Conservation (phyloP, 2,888 invertebrate species). For the Merodon equestris region DNA sequence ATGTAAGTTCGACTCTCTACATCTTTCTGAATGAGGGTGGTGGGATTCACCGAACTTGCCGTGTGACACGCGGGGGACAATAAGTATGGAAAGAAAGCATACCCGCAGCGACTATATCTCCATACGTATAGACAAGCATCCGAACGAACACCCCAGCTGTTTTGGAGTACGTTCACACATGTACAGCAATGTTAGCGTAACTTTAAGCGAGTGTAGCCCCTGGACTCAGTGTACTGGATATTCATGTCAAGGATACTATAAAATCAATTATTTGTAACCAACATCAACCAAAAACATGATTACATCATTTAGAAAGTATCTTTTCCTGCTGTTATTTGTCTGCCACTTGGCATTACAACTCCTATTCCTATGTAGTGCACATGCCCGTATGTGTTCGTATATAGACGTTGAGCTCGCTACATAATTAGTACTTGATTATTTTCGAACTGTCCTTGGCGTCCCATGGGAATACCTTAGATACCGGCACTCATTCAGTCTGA, state of each 20-base stretch:
- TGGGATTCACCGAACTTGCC: slow-evolving; percentile 57
- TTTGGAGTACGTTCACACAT: slow-evolving; percentile 21
- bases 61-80: slow-evolving; percentile 60
- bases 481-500: slow-evolving; percentile 4
- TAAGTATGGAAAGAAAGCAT: slow-evolving; percentile 31
- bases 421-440: slow-evolving; percentile 42
- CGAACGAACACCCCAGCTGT: neutral
- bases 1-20: slow-evolving; percentile 47
- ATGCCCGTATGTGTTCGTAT: slow-evolving; percentile 33
- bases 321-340: slow-evolving; percentile 63
- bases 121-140: slow-evolving; percentile 27
- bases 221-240: slow-evolving; percentile 65
- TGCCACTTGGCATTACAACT: slow-evolving; percentile 43
- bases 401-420: slow-evolving; percentile 8
- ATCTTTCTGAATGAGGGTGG: slow-evolving; percentile 34
- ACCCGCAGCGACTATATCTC: neutral
- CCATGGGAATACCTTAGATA: slow-evolving; percentile 37
- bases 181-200: slow-evolving; percentile 61
- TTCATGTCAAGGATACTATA: slow-evolving; percentile 72
- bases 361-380: neutral
- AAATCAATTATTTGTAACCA: slow-evolving; percentile 71
- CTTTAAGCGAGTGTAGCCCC: slow-evolving; percentile 61
- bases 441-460: too few relatives aligned
- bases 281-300: slow-evolving; percentile 66
- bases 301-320: slow-evolving; percentile 67